Evolutionary conservation across 1,140 invertebrate genomes (phyloP).

Genomic region (Vanessa atalanta): DNA sequence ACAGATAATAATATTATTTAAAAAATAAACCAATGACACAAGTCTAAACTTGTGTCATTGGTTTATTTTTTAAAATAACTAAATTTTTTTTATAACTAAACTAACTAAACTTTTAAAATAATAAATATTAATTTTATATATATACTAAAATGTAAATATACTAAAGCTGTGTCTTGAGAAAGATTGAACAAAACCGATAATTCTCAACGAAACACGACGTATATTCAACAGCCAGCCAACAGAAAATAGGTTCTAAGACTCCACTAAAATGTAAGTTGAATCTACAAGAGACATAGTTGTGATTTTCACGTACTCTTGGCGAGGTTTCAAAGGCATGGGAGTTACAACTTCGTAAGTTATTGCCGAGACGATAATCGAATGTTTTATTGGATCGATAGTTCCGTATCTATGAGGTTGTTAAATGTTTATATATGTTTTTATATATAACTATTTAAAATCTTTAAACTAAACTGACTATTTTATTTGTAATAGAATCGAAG

Average conservation of each 20-base stretch:
- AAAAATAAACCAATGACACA: too few species aligned
- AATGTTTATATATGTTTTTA: too few species aligned
- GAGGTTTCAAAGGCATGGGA: conserved; percentile 41
- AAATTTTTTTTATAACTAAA: too few species aligned
- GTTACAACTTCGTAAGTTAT: conserved; percentile 47
- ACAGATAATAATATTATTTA: too few species aligned
- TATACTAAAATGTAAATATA: neutral
- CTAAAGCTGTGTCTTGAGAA: neutral
- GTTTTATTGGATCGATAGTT: conserved; percentile 23
- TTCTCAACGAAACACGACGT: conserved; percentile 27
- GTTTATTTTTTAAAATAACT: too few species aligned
- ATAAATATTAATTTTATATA: too few species aligned
- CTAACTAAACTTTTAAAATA: too few species aligned
- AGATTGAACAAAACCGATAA: conserved; percentile 14
- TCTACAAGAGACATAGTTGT: conserved; percentile 33
- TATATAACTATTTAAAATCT: too few species aligned
- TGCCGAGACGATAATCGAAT: conserved; percentile 45
- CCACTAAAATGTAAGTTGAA: conserved; percentile 38
- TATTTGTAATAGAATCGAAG: too few species aligned
- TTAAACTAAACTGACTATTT: too few species aligned
- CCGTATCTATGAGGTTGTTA: neutral
- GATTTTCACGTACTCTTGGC: conserved; percentile 48
- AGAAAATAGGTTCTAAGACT: conserved; percentile 38
- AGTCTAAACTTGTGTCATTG: too few species aligned
- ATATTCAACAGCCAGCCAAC: conserved; percentile 37